Evolutionary conservation across 2,888 invertebrate species (phyloP).

Genomic region (Balanococcus diminutus): DNA sequence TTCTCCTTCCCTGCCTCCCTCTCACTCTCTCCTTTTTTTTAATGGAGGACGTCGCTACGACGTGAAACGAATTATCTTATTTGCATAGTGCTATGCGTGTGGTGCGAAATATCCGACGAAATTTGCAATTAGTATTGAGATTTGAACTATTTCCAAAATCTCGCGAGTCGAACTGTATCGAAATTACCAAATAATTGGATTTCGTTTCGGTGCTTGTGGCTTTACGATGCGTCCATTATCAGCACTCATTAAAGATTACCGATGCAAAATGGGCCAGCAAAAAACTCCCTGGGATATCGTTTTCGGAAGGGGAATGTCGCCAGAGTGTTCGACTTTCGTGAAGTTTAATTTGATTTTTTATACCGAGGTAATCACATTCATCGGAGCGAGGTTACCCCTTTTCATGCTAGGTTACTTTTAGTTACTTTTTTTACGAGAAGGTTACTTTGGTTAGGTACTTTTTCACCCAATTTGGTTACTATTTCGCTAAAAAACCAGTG

Average conservation of each 20-base stretch:
- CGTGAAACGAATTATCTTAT: neutral
- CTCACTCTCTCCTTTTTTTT: neutral
- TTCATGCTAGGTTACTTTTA: no score
- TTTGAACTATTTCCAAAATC: slow-evolving; percentile 15
- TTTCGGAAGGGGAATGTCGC: no score
- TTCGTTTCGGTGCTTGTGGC: neutral
- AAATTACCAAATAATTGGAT: neutral
- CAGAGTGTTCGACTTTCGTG: no score
- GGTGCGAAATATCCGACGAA: neutral
- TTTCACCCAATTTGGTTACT: no score
- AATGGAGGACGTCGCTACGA: neutral
- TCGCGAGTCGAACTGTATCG: neutral
- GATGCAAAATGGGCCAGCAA: neutral
- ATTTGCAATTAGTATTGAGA: neutral
- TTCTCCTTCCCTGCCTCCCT: no score
- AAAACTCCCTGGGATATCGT: no score
- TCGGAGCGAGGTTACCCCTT: no score
- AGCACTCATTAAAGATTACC: neutral
- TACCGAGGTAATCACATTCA: no score
- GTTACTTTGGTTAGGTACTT: no score
- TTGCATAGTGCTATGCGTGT: neutral
- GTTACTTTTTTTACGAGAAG: no score
- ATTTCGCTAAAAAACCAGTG: no score
- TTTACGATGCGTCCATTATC: neutral
- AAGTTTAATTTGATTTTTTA: no score